Conservation (phyloP, 2,113 vertebrate species). For the Atherinomorus stipes region DNA sequence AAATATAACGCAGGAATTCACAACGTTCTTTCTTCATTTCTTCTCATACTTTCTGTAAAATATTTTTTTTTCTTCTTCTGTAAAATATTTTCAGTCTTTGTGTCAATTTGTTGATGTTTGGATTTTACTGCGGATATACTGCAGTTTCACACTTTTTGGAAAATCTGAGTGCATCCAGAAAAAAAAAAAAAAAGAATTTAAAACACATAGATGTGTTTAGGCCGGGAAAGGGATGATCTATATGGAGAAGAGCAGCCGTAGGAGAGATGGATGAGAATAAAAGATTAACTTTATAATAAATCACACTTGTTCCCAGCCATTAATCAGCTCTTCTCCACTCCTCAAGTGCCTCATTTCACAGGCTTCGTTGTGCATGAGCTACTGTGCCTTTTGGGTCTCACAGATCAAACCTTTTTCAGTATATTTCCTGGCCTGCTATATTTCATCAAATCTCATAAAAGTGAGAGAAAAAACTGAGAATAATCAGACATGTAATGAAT, state of each 20-base stretch:
- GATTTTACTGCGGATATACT: slow-evolving; percentile 52
- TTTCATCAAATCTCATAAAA: slow-evolving; percentile 51
- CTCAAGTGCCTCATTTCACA: slow-evolving; percentile 58
- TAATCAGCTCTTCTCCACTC: slow-evolving; percentile 59
- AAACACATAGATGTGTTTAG: slow-evolving; percentile 33
- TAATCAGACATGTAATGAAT: slow-evolving; percentile 40
- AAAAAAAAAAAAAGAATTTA: slow-evolving; percentile 19
- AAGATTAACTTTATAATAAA: slow-evolving; percentile 67
- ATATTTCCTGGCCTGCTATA: slow-evolving; percentile 50
- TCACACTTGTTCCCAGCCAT: slow-evolving; percentile 61
- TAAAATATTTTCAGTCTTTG: too few relatives aligned
- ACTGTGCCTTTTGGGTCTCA: slow-evolving; percentile 28
- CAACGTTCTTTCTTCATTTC: too few relatives aligned
- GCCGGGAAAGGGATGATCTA: slow-evolving; percentile 37
- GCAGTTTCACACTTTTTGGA: slow-evolving; percentile 38
- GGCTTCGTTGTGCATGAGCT: slow-evolving; percentile 34
- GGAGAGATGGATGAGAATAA: slow-evolving; percentile 49
- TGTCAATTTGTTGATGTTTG: slow-evolving; percentile 8
- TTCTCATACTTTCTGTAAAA: too few relatives aligned
- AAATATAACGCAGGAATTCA: neutral
- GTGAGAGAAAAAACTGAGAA: slow-evolving; percentile 44
- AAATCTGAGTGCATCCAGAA: slow-evolving; percentile 26
- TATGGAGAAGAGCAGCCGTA: slow-evolving; percentile 21
- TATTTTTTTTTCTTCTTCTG: too few relatives aligned
- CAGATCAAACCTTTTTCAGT: slow-evolving; percentile 50